Percentiles rank a stretch among this genome's conserved stretches.
phyloP scores from a whole-genome alignment of 1,140 invertebrate species.

The Danaus melanippus region DNA sequence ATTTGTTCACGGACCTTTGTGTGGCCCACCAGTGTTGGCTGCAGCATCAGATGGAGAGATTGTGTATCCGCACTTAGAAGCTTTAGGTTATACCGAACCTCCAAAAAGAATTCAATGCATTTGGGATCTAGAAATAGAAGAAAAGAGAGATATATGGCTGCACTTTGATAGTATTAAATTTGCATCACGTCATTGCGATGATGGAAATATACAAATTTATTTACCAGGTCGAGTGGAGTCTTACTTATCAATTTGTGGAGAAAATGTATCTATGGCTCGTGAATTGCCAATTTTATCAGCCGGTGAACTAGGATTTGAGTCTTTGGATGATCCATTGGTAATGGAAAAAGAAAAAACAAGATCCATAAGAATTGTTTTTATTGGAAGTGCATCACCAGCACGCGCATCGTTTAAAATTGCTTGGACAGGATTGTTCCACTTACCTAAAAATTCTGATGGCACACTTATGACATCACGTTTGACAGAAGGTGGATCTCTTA shows the following conservation, averaged over 20 bases:
- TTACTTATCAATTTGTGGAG: slow-evolving; percentile 84
- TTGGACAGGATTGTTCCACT: slow-evolving; percentile 91
- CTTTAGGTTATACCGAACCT: slow-evolving; percentile 82
- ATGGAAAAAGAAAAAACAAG: slow-evolving; percentile 69
- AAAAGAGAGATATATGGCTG: slow-evolving; percentile 86
- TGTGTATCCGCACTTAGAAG: slow-evolving; percentile 88
- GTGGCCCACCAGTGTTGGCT: slow-evolving; percentile 84
- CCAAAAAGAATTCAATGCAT: slow-evolving; percentile 87
- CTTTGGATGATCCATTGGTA: slow-evolving; percentile 73
- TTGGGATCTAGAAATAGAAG: slow-evolving; percentile 87
- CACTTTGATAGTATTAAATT: slow-evolving; percentile 91
- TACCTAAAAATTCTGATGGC: slow-evolving; percentile 86
- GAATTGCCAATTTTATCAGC: slow-evolving; percentile 85
- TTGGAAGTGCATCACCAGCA: slow-evolving; percentile 82
- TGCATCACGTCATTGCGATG: slow-evolving; percentile 83
- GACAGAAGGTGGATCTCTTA: slow-evolving; percentile 70
- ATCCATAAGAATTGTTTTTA: slow-evolving; percentile 78
- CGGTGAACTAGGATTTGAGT: slow-evolving; percentile 78
- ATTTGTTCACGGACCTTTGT: slow-evolving; percentile 89
- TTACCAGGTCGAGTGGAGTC: slow-evolving; percentile 79
- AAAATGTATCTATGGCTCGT: slow-evolving; percentile 83
- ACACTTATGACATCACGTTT: slow-evolving; percentile 82
- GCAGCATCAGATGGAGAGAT: slow-evolving; percentile 86
- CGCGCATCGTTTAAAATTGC: slow-evolving; percentile 88
- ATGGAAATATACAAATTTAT: slow-evolving; percentile 88